A percentile compares a stretch with the other conserved stretches of the same genome.
Evolutionary conservation across 2,797 vertebrate species (phyloP).

Genomic region (Alfaro cultratus): DNA sequence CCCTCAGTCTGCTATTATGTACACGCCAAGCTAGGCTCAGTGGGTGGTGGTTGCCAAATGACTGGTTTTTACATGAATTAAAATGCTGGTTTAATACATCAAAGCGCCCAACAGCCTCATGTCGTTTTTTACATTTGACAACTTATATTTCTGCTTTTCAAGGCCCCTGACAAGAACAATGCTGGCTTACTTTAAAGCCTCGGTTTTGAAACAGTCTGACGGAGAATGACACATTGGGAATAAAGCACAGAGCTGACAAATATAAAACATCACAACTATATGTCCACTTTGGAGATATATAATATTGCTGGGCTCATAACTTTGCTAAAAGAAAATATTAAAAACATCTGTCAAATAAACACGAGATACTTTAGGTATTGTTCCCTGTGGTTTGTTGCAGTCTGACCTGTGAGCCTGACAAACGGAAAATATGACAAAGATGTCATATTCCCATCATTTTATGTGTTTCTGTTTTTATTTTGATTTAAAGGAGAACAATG

Average conservation of each 20-base stretch:
- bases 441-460: neutral
- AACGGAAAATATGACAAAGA: neutral
- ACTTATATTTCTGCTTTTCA: conserved; percentile 1
- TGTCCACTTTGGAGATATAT: neutral
- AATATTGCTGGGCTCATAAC: neutral
- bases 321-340: neutral
- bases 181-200: neutral
- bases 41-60: neutral
- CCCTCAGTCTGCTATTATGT: conserved; percentile 4
- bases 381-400: neutral
- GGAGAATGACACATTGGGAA: neutral
- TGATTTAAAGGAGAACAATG: neutral
- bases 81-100: conserved; percentile 8
- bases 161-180: neutral
- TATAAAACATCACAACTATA: neutral
- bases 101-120: neutral
- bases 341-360: conserved; percentile 1
- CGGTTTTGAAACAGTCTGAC: neutral
- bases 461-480: neutral
- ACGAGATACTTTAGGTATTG: neutral
- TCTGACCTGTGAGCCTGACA: neutral
- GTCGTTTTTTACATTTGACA: neutral
- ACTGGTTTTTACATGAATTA: conserved; percentile 7
- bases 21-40: conserved; percentile 1
- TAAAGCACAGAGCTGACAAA: neutral